phyloP scores from a whole-genome alignment of 1,140 invertebrate species.

The Mizuhopecten yessoensis region DNA sequence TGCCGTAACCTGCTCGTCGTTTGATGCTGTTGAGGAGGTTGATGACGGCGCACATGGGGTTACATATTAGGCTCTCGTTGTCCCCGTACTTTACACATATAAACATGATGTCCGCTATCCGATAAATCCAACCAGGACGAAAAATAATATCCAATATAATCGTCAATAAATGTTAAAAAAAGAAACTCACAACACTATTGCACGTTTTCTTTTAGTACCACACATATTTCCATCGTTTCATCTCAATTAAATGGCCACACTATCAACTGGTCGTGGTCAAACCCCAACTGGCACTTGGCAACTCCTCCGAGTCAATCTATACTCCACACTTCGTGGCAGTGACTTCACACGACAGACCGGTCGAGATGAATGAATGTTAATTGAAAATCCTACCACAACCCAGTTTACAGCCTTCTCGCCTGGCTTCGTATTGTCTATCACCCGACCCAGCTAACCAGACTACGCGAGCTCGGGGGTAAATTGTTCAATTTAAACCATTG shows the following conservation, averaged over 20 bases:
- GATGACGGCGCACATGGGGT: slow-evolving; percentile 79
- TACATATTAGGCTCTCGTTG: slow-evolving; percentile 78
- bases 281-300: neutral
- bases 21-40: slow-evolving; percentile 80
- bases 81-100: slow-evolving; percentile 81
- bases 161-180: neutral
- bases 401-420: neutral
- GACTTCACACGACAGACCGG: neutral
- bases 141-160: slow-evolving; percentile 6
- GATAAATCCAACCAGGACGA: neutral
- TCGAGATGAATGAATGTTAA: slow-evolving; percentile 10
- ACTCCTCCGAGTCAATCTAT: neutral
- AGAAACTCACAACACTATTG: neutral
- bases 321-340: neutral
- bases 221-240: neutral
- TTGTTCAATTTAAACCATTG: slow-evolving; percentile 28
- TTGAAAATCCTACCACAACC: neutral
- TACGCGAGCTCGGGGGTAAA: slow-evolving; percentile 21
- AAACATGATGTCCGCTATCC: slow-evolving; percentile 70
- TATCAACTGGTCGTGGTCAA: neutral
- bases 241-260: neutral
- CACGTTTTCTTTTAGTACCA: neutral
- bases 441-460: neutral
- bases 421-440: slow-evolving; percentile 32
- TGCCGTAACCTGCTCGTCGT: slow-evolving; percentile 75